Percentiles rank a stretch among this genome's conserved stretches.
These are phyloP conservation scores for Medauroidea extradentata DNA, from an alignment of 1,140 invertebrate species.

Conservation along the genomic window DNA sequence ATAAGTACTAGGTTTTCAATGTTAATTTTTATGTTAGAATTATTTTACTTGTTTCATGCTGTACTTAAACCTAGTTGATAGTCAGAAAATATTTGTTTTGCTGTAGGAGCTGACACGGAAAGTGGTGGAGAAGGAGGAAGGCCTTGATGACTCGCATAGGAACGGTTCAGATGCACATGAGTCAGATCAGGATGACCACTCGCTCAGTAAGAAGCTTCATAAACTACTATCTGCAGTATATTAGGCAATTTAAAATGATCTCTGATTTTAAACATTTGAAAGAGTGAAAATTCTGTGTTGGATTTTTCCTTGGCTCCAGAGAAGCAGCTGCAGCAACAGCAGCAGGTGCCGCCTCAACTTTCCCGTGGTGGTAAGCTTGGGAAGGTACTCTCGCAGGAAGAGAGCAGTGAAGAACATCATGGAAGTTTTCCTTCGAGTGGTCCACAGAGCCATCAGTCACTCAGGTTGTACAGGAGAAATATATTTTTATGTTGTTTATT, in stretches of 20 bases:
- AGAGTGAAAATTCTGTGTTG: too few relatives aligned
- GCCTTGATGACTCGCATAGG: constrained; percentile 23
- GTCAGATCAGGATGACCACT: constrained; percentile 45
- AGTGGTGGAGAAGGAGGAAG: constrained; percentile 57
- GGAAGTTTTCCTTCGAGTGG: constrained; percentile 31
- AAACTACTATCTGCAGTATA: background rate
- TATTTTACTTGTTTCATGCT: constrained; percentile 3
- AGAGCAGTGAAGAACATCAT: constrained; percentile 67
- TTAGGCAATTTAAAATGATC: too few relatives aligned
- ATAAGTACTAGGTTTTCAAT: too few relatives aligned
- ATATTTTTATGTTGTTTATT: too few relatives aligned
- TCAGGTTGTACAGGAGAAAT: constrained; percentile 36
- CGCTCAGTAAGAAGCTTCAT: constrained; percentile 37
- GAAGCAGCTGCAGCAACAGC: background rate
- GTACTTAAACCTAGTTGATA: background rate
- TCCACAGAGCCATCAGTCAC: constrained; percentile 33
- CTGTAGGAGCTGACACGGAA: constrained; percentile 60
- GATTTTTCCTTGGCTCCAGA: too few relatives aligned
- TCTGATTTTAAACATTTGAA: too few relatives aligned
- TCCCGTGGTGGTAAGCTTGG: constrained; percentile 26
- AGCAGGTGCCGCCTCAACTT: too few relatives aligned
- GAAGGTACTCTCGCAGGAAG: constrained; percentile 58
- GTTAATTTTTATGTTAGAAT: constrained; percentile 3
- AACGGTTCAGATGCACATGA: constrained; percentile 42
- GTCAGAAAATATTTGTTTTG: constrained; percentile 19